These are phyloP conservation scores for Knipowitschia caucasica DNA, from an alignment of 2,797 vertebrate genomes.

Conservation along the genomic window DNA sequence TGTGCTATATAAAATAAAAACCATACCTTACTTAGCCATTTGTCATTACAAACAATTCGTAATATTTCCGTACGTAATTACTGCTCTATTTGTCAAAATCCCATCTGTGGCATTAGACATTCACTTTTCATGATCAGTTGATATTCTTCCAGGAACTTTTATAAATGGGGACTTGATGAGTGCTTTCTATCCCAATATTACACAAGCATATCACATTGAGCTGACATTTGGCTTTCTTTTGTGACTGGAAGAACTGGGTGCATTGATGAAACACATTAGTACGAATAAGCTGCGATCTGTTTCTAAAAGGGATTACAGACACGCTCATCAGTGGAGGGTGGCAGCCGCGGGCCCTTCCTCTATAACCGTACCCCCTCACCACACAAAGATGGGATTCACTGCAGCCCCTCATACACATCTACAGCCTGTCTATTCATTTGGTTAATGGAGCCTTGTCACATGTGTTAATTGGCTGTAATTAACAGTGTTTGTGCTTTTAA, in stretches of 20 bases:
- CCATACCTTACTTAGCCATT: too few species aligned
- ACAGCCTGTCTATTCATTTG: slow-evolving; percentile 37
- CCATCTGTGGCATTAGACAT: too few species aligned
- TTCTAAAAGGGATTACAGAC: slow-evolving; percentile 23
- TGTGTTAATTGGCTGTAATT: slow-evolving; percentile 61
- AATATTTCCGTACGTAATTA: too few species aligned
- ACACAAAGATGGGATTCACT: slow-evolving; percentile 54
- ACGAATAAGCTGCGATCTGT: slow-evolving; percentile 40
- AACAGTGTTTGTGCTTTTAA: slow-evolving; percentile 47
- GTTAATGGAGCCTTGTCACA: slow-evolving; percentile 57
- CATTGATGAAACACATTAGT: neutral
- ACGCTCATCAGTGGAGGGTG: slow-evolving; percentile 41
- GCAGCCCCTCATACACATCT: slow-evolving; percentile 32
- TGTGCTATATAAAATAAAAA: too few species aligned
- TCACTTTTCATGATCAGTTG: too few species aligned
- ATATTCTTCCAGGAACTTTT: neutral
- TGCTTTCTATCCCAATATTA: neutral
- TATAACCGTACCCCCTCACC: slow-evolving; percentile 22
- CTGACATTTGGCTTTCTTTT: neutral
- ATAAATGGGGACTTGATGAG: too few species aligned
- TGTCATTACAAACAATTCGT: too few species aligned
- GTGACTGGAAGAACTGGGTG: neutral
- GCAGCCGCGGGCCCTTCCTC: slow-evolving; percentile 25
- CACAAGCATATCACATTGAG: neutral
- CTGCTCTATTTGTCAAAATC: too few species aligned